Conservation (phyloP, 2,113 vertebrate species). For the Notiomystis cincta region DNA sequence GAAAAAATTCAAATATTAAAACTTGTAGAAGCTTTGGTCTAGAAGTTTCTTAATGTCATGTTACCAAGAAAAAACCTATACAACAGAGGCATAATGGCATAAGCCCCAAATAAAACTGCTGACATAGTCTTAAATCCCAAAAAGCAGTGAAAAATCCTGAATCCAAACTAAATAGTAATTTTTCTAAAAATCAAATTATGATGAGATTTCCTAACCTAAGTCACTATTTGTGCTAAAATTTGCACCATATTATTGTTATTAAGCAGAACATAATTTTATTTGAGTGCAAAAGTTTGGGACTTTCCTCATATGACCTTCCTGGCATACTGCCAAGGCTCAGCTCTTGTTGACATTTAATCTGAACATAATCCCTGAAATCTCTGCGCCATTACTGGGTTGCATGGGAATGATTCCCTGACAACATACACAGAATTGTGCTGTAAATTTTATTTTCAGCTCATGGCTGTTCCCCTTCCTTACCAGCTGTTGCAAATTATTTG, state of each 20-base stretch:
- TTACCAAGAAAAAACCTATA: not conserved
- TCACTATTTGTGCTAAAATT: not conserved
- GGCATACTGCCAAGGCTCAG: not conserved
- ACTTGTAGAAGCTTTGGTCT: not conserved
- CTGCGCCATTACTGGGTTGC: not conserved
- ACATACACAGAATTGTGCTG: not conserved
- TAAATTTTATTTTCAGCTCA: not conserved
- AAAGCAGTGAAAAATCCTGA: not conserved
- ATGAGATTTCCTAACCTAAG: not conserved
- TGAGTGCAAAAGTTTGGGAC: not conserved
- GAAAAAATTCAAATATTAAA: not conserved
- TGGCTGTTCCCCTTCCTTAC: not conserved
- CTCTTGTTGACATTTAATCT: constrained; percentile 57
- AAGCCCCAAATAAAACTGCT: not conserved
- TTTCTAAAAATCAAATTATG: not conserved
- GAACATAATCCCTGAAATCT: constrained; percentile 25
- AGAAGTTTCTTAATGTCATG: not conserved
- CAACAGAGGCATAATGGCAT: not conserved
- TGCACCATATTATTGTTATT: not conserved
- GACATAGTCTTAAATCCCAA: not conserved
- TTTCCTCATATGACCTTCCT: constrained; percentile 31
- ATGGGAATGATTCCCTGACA: not conserved
- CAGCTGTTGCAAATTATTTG: not conserved
- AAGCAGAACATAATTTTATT: constrained; percentile 1
- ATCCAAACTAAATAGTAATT: not conserved